Evolutionary conservation across 2,113 vertebrate genomes (phyloP), one percentile per base, ranked within the genome.

Genomic region (Sigmodon hispidus): DNA sequence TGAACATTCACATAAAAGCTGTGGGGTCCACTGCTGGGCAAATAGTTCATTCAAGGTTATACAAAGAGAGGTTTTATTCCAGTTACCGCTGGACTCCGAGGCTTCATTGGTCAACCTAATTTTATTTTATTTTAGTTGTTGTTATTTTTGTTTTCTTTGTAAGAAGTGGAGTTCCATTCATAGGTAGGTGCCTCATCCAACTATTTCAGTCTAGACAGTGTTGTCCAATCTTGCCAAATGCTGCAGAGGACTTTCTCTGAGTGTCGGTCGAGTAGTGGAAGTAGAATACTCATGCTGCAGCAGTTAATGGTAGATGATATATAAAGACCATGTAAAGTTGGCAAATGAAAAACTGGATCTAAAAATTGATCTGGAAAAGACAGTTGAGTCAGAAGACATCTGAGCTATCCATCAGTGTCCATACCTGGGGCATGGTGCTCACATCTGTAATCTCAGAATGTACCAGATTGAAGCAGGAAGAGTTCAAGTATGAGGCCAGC

Each of bases 401-500:
- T 77, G n/a, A 73, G 10, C 10, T 40, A 12, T 10, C 4, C 81
- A 12, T 21, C 45, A 81, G 11, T 24, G 7, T 13, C 11, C 22
- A 61, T 1, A 50, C 0, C 21, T n/a, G 10, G 73, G 34, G 4
- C 57, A 65, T 50, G 22, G 4, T 50, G 7, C 1, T 9, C 4
- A 48, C n/a, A 50, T 7, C 40, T 24, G 8, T 77, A 77, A 77
- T 65, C 13, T 13, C 3, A 63, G 34, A 16, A 65, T 9, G 9
- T 8, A 50, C 8, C 6, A 63, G 26, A 6, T 22, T 89, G 70
- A 50, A 7, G 29, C 10, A 48, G 22, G 36, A 19, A 3, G 9
- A 36, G 6, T 15, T 76, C 22, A 40, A 5, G 15, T 52, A 31
- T 29, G 8, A 67, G 57, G 8, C 34, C 45, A n/a, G 13, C 4